Conservation (phyloP, 2,888 invertebrate species). For the Coleophora flavipennella region DNA sequence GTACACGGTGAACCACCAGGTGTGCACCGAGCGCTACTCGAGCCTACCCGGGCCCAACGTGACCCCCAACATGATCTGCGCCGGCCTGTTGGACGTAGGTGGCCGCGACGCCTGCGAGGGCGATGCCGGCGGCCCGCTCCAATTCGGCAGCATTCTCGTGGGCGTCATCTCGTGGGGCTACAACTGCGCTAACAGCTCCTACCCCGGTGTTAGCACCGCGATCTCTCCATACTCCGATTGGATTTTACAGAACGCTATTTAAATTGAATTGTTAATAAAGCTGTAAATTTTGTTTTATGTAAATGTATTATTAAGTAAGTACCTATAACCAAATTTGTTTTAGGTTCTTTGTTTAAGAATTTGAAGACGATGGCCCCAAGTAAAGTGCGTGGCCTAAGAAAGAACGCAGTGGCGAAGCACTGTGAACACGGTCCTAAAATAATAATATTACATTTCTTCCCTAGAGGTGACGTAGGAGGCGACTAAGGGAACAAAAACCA, state of each 20-base stretch:
- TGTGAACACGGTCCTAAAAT: too few relatives aligned
- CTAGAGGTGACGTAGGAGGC: too few relatives aligned
- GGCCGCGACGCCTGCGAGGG: slow-evolving; percentile 17
- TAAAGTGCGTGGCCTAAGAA: too few relatives aligned
- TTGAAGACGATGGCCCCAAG: too few relatives aligned
- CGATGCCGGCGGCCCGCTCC: slow-evolving; percentile 66
- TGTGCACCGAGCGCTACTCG: slow-evolving; percentile 35
- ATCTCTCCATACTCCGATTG: slow-evolving; percentile 40
- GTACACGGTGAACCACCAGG: slow-evolving; percentile 32
- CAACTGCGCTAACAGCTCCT: slow-evolving; percentile 51
- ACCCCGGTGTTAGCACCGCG: slow-evolving; percentile 59
- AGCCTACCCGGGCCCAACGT: slow-evolving; percentile 11
- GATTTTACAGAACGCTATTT: slow-evolving; percentile 24
- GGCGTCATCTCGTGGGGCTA: slow-evolving; percentile 64
- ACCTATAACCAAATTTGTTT: too few relatives aligned
- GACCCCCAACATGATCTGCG: slow-evolving; percentile 37
- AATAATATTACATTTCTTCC: too few relatives aligned
- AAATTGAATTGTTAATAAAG: neutral
- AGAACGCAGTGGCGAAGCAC: too few relatives aligned
- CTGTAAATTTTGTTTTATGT: too few relatives aligned
- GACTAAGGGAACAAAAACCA: too few relatives aligned
- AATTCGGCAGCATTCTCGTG: slow-evolving; percentile 37
- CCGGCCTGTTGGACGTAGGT: slow-evolving; percentile 19
- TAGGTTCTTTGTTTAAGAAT: too few relatives aligned
- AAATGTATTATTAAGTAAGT: too few relatives aligned